Conservation (phyloP, 2,797 vertebrate species). For the Neomorphus geoffroyi region DNA sequence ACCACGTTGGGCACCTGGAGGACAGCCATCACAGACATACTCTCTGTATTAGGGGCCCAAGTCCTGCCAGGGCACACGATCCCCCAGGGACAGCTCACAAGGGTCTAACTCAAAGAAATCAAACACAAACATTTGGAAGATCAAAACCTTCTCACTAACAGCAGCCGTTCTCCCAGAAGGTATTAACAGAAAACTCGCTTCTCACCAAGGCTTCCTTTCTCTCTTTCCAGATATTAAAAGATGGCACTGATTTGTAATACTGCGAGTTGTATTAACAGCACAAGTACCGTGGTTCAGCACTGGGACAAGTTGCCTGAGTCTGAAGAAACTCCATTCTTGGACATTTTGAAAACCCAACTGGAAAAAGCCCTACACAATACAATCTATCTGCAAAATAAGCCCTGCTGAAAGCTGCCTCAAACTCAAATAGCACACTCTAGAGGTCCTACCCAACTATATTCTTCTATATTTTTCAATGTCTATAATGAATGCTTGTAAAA, state of each 20-base stretch:
- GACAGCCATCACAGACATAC: neutral
- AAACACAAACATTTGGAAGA: neutral
- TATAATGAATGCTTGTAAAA: neutral
- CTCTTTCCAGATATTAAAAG: neutral
- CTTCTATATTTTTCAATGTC: neutral
- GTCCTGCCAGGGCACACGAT: neutral
- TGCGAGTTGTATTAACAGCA: neutral
- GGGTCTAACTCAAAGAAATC: neutral
- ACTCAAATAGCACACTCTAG: neutral
- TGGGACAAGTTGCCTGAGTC: neutral
- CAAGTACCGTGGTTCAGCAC: neutral
- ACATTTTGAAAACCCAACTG: neutral
- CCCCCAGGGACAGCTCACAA: neutral
- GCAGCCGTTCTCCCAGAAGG: neutral
- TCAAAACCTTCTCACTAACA: neutral
- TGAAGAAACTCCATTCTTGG: neutral
- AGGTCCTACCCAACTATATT: neutral
- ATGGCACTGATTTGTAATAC: neutral
- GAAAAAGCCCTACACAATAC: neutral
- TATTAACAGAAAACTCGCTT: neutral
- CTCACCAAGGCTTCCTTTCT: neutral
- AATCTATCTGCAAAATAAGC: neutral
- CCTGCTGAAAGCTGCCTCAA: neutral
- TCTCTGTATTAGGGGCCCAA: neutral
- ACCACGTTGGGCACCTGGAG: rapidly evolving